Percentiles rank a stretch among this genome's conserved stretches.
phyloP scores from a whole-genome alignment of 2,113 vertebrate genomes.

The Lagopus muta region DNA sequence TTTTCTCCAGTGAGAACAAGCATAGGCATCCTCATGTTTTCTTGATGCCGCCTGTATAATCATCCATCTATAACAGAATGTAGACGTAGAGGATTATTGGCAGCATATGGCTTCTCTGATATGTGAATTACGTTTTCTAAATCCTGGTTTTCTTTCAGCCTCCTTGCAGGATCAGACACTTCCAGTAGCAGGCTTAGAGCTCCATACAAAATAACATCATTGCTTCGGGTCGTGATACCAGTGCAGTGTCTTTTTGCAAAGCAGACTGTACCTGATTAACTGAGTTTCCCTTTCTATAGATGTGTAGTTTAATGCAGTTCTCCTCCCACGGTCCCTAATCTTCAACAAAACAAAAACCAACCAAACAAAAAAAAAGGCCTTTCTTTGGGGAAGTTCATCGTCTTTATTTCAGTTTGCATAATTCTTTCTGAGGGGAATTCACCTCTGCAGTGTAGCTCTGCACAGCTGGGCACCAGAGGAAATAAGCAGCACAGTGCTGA shows the following conservation, averaged over 20 bases:
- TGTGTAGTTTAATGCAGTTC: not conserved
- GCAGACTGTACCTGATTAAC: not conserved
- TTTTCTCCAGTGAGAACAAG: not conserved
- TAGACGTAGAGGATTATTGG: not conserved
- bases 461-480: not conserved
- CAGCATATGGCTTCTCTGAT: not conserved
- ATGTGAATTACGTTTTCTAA: not conserved
- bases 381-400: not conserved
- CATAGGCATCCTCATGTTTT: not conserved
- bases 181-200: not conserved
- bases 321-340: not conserved
- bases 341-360: not conserved
- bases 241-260: not conserved
- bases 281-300: not conserved
- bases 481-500: not conserved
- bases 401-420: constrained; percentile 24
- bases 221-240: not conserved
- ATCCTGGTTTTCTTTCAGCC: not conserved
- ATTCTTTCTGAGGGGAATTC: not conserved
- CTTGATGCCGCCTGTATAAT: rapidly evolving
- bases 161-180: not conserved
- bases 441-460: not conserved
- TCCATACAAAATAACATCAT: not conserved
- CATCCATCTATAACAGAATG: not conserved
- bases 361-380: too few relatives aligned